Percentiles rank a stretch among this genome's conserved stretches.
These are phyloP conservation scores for Mustelus asterias DNA, from an alignment of 2,113 vertebrate genomes.

Conservation along the genomic window DNA sequence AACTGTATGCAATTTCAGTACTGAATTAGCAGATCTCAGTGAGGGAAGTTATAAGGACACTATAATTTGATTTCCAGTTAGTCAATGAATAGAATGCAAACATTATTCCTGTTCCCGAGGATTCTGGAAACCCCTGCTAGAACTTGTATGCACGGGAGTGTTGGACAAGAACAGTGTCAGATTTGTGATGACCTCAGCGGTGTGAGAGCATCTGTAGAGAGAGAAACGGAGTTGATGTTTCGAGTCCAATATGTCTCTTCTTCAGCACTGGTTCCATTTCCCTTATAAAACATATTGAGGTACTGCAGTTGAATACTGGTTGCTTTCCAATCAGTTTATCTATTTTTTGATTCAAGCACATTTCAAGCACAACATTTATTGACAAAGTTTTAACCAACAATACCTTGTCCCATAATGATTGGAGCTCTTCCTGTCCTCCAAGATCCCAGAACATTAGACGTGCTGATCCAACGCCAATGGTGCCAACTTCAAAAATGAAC, in stretches of 20 bases:
- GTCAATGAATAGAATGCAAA: background rate
- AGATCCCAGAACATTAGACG: conserved; percentile 99
- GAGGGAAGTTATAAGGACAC: background rate
- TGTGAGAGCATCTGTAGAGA: too few species aligned
- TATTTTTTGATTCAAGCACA: background rate
- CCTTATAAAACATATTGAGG: background rate
- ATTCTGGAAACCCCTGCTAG: background rate
- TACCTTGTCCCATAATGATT: conserved; percentile 97
- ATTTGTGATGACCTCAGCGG: background rate
- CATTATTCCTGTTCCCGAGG: background rate
- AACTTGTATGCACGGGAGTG: background rate
- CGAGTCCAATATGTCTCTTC: too few species aligned
- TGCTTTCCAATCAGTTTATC: background rate
- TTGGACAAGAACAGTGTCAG: background rate
- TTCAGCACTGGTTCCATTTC: too few species aligned
- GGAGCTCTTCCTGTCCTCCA: conserved; percentile 91
- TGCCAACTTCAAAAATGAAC: conserved; percentile 68
- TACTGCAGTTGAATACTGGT: background rate
- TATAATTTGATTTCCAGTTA: background rate
- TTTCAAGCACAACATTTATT: background rate
- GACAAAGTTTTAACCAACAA: conserved; percentile 14
- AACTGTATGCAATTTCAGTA: background rate
- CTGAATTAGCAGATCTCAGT: background rate
- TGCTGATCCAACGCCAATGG: conserved; percentile 89
- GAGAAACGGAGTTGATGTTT: too few species aligned